Conservation (phyloP, 1,140 invertebrate genomes). For the Acromyrmex charruanus region DNA sequence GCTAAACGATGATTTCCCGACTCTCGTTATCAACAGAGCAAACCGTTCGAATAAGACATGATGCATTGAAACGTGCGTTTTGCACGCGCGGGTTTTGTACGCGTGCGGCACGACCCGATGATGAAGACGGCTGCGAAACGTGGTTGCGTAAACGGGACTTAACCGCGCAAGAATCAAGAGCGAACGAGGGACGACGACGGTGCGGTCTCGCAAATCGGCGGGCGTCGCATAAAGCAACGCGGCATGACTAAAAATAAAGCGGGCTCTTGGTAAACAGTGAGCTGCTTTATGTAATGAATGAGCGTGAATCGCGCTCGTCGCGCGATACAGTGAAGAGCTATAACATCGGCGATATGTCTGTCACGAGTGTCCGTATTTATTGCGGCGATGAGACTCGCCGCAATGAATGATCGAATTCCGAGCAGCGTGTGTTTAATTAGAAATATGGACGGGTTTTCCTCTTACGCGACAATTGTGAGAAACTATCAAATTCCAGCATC, state of each 20-base stretch:
- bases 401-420: constrained; percentile 5
- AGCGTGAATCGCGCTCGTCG: constrained; percentile 77
- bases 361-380: constrained; percentile 13
- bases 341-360: constrained; percentile 41
- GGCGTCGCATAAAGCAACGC: constrained; percentile 69
- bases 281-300: constrained; percentile 84
- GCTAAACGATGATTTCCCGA: constrained; percentile 44
- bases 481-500: not conserved
- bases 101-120: not conserved
- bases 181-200: constrained; percentile 22
- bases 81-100: not conserved
- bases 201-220: constrained; percentile 67
- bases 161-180: constrained; percentile 39
- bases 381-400: constrained; percentile 7
- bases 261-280: constrained; percentile 80
- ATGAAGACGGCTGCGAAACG: constrained; percentile 21
- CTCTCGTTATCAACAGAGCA: constrained; percentile 35
- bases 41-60: not conserved
- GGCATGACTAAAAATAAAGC: constrained; percentile 81
- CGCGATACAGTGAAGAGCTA: constrained; percentile 37
- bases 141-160: constrained; percentile 59
- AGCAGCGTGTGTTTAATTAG: not conserved
- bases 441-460: not conserved
- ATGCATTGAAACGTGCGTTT: constrained; percentile 15
- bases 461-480: not conserved